Conservation (phyloP, 2,797 vertebrate species). For the Hemitrygon akajei region DNA sequence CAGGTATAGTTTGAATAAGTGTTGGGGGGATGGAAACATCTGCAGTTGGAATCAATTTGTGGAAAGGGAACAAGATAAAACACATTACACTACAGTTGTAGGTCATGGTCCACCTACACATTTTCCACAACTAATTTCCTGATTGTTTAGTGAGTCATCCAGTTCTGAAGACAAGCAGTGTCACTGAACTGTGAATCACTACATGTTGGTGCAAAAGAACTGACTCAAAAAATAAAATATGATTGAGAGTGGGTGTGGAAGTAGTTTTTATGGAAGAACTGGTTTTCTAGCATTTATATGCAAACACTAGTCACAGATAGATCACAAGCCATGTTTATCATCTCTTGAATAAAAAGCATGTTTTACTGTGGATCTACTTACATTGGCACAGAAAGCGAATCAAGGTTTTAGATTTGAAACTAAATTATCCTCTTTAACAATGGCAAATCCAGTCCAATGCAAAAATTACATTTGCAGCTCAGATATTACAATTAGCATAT, state of each 20-base stretch:
- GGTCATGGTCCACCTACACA: slow-evolving; percentile 32
- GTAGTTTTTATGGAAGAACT: background rate
- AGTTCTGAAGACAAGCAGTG: background rate
- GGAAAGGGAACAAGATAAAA: slow-evolving; percentile 21
- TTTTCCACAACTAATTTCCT: slow-evolving; percentile 30
- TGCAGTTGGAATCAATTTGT: background rate
- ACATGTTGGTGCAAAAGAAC: background rate
- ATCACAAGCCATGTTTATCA: background rate
- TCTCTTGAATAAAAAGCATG: background rate
- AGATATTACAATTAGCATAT: background rate
- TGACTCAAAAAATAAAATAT: slow-evolving; percentile 6
- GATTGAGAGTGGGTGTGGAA: background rate
- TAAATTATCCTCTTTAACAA: background rate
- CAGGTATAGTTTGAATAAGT: too few relatives aligned
- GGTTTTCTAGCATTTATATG: background rate
- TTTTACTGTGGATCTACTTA: background rate
- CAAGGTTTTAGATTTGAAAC: background rate
- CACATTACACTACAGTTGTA: background rate
- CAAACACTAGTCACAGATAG: background rate
- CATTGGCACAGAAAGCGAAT: background rate
- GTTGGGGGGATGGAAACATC: background rate
- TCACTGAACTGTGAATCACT: slow-evolving; percentile 30
- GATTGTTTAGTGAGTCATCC: slow-evolving; percentile 23
- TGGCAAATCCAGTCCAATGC: background rate
- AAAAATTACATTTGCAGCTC: background rate